phyloP scores from a whole-genome alignment of 1,140 invertebrate species.

The Ladona fulva region DNA sequence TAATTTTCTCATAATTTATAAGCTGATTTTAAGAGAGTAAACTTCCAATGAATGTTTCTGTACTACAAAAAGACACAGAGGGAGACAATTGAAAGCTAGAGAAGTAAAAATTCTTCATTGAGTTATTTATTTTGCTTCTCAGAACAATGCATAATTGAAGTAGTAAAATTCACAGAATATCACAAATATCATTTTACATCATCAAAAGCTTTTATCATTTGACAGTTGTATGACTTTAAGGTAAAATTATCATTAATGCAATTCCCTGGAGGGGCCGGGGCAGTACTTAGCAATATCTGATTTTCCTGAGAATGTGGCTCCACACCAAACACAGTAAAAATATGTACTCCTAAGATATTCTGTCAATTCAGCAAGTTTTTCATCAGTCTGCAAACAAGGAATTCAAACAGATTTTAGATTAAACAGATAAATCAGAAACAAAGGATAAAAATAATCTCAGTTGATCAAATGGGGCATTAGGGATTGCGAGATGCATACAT shows the following conservation, averaged over 20 bases:
- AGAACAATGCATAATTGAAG: too few relatives aligned
- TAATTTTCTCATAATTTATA: too few relatives aligned
- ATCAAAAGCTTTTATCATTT: neutral
- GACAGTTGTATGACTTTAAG: neutral
- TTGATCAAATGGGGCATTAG: too few relatives aligned
- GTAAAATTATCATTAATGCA: neutral
- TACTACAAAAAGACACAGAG: too few relatives aligned
- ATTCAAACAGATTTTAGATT: neutral
- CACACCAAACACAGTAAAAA: neutral
- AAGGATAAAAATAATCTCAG: too few relatives aligned
- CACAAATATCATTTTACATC: neutral
- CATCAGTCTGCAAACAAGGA: neutral
- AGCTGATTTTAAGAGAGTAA: too few relatives aligned
- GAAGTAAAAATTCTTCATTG: too few relatives aligned
- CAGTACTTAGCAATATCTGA: neutral
- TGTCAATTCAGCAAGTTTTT: neutral
- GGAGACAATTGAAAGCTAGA: too few relatives aligned
- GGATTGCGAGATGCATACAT: too few relatives aligned
- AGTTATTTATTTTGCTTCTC: too few relatives aligned
- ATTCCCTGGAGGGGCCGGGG: neutral
- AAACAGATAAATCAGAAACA: neutral
- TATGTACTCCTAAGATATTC: neutral
- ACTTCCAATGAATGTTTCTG: too few relatives aligned
- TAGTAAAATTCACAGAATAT: too few relatives aligned
- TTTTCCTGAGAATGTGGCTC: neutral